These are phyloP conservation scores for Phoeniculus purpureus DNA, from an alignment of 2,797 vertebrate species.

Conservation along the genomic window DNA sequence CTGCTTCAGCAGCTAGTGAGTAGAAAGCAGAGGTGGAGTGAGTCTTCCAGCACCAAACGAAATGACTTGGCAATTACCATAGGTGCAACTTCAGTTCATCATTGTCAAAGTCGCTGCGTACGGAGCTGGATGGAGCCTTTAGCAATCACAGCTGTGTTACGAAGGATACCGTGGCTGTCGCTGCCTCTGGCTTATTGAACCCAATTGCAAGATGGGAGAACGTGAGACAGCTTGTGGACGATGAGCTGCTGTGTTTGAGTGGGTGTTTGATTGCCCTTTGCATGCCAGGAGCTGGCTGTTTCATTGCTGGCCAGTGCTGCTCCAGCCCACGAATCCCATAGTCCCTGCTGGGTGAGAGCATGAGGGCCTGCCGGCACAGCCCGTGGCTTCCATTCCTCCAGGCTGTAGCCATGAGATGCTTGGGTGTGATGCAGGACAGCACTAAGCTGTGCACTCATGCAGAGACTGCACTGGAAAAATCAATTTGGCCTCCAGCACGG, in stretches of 20 bases:
- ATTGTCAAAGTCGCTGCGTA: slow-evolving; percentile 45
- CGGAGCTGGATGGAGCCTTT: not conserved
- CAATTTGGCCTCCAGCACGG: not conserved
- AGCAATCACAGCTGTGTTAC: not conserved
- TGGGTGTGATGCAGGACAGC: not conserved
- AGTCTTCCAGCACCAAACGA: not conserved
- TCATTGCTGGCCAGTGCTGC: not conserved
- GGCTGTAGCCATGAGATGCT: fast-evolving
- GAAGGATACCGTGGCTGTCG: not conserved
- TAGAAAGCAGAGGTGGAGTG: not conserved
- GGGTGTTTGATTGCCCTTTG: not conserved
- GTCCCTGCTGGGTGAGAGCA: not conserved
- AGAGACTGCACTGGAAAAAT: not conserved
- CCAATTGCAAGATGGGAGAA: not conserved
- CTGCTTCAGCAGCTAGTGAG: not conserved
- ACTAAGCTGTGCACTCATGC: not conserved
- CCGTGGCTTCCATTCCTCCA: not conserved
- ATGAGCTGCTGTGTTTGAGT: not conserved
- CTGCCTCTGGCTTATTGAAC: not conserved
- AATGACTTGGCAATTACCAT: not conserved
- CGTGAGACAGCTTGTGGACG: not conserved
- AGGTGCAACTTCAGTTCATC: slow-evolving; percentile 19
- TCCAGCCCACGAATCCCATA: fast-evolving
- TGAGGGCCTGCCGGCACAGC: not conserved
- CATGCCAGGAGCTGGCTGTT: not conserved